phyloP scores from a whole-genome alignment of 37 sponge, comb jelly and placozoan genomes.

The Beroe ovata region DNA sequence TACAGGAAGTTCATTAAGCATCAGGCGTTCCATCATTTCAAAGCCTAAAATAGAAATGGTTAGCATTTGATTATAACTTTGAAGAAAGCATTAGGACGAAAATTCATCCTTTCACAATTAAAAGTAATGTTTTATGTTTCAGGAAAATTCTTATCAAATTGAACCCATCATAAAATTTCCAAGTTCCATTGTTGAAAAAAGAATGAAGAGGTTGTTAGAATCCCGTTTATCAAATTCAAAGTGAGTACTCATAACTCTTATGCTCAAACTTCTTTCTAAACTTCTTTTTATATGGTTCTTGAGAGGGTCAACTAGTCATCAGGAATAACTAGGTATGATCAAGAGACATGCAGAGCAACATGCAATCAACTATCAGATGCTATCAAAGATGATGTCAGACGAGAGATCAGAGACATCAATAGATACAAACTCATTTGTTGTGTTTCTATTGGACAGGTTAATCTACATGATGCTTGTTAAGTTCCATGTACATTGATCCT shows the following conservation, averaged over 20 bases:
- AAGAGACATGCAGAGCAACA: constrained; percentile 8
- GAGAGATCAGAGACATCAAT: constrained; percentile 22
- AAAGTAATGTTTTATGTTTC: not conserved
- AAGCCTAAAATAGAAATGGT: constrained; percentile 27
- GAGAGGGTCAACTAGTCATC: too few species aligned
- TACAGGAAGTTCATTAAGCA: constrained; percentile 36
- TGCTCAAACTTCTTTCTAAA: too few species aligned
- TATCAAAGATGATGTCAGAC: constrained; percentile 22
- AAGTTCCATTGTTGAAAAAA: constrained; percentile 16
- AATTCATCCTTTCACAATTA: not conserved
- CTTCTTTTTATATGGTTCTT: not conserved
- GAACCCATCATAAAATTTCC: not conserved
- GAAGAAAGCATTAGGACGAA: not conserved
- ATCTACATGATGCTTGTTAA: too few species aligned
- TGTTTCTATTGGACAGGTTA: constrained; percentile 47
- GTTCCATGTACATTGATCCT: too few species aligned
- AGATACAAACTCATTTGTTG: constrained; percentile 44
- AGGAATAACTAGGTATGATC: constrained; percentile 32
- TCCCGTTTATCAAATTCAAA: not conserved
- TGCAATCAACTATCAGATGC: constrained; percentile 23
- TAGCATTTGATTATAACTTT: not conserved
- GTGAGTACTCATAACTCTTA: too few species aligned
- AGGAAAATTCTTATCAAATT: constrained; percentile 36
- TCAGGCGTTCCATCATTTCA: not conserved
- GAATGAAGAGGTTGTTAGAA: constrained; percentile 9